Conservation (phyloP, 2,888 invertebrate genomes). For the Tenthredo scrophulariae region DNA sequence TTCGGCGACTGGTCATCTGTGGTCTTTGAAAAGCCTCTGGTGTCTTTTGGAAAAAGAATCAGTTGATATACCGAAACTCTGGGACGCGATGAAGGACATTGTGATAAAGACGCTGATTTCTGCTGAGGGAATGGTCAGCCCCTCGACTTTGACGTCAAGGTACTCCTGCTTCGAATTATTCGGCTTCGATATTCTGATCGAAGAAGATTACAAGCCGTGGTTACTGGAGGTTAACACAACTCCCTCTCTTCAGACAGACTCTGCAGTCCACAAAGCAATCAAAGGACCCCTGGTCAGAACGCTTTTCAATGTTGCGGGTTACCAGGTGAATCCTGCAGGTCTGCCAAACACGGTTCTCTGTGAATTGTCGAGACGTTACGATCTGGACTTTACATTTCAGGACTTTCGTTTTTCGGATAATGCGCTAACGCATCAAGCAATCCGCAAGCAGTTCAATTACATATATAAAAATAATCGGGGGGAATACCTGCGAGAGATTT, state of each 20-base stretch:
- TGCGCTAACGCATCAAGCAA: not conserved
- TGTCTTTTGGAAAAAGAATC: constrained; percentile 85
- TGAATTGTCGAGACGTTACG: constrained; percentile 24
- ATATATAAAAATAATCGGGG: not conserved
- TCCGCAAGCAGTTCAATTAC: constrained; percentile 23
- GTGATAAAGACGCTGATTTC: constrained; percentile 95
- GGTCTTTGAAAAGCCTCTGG: constrained; percentile 90
- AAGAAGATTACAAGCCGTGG: constrained; percentile 94
- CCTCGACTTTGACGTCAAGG: constrained; percentile 85
- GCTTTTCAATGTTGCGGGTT: constrained; percentile 83
- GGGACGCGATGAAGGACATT: constrained; percentile 90
- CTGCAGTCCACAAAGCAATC: constrained; percentile 81
- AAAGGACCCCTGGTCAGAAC: constrained; percentile 83
- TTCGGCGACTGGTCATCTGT: constrained; percentile 95
- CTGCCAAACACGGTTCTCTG: not conserved
- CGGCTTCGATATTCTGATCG: constrained; percentile 95
- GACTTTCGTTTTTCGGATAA: not conserved
- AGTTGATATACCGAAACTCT: constrained; percentile 87
- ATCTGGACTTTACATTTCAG: constrained; percentile 28
- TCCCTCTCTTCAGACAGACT: constrained; percentile 78
- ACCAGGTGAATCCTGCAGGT: constrained; percentile 85
- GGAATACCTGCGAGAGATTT: constrained; percentile 86
- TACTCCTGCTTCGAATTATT: constrained; percentile 95
- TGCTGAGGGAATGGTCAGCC: constrained; percentile 87
- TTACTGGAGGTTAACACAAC: constrained; percentile 88